Evolutionary conservation across 2,113 vertebrate genomes (phyloP), one percentile per base, ranked within the genome.

Genomic region (Leptobrachium ailaonicum): DNA sequence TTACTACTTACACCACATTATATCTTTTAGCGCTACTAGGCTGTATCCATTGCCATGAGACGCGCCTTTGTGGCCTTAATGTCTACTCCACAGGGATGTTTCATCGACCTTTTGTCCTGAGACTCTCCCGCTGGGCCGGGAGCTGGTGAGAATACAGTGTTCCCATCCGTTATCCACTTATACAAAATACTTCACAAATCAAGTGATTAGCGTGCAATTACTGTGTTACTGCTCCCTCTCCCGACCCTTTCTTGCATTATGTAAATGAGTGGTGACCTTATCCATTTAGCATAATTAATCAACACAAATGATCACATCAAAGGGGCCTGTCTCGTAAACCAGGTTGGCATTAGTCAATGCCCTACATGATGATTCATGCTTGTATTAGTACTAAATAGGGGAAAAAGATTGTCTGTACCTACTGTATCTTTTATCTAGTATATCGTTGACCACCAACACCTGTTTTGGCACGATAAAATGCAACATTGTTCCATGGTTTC

Each of bases 231-330:
- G 60, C 81, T 73, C 44, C 77, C 79, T 50, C 82, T 75, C 73
- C 77, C 84, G 77, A 5, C 82, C 74, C 63, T 83, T 84, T 79
- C 0, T 75, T 82, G 73, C 85, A 75, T 86, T 85, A 88, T 82
- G 82, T 68, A 88, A 86, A 89, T 87, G 60, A 76, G 75, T 83
- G 66, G 85, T 82, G 79, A 84, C 87, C 86, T 85, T 43, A 86
- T 84, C 83, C 82, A 85, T 84, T 82, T 86, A 86, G 76, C 84
- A 83, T 88, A 87, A 90, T 87, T 84, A 89, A 80, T 80, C 79
- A 80, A 60, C 79, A 74, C 74, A 75, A 74, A 74, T 69, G 71
- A 80, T 80, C 44, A 6, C 87, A 87, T 84, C 85, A 87, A 83
- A 85, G 76, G 83, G 83, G 83, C 76, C 2, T 13, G 67, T 72